Evolutionary conservation across 1,140 invertebrate species (phyloP), one percentile per base, ranked within the genome.

Genomic region (Coelopa frigida): DNA sequence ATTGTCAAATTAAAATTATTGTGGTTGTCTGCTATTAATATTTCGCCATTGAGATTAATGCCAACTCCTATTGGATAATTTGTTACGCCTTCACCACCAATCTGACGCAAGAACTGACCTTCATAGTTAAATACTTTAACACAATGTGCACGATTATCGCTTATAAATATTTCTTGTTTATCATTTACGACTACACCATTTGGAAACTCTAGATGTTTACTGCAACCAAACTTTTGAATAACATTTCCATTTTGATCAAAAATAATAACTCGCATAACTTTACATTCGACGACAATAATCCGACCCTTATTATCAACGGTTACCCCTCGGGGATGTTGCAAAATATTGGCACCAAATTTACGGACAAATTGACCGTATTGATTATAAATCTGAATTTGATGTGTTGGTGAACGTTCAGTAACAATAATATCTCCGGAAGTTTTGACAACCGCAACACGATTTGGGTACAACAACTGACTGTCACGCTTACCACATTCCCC

Each of bases 1-100:
- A 99, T 94, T 41, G 96, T 99, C 68, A 99, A 72, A 70, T 99
- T 99, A 77, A 99, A 99, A 73, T 99, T 99, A 77, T 99, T 99
- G 74, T 99, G 96, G 75, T 99, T 99, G 75, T 99, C 96, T 23
- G 95, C 95, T 54, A 99, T 96, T 31, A 98, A 78, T 41, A 98
- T 95, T 68, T 99, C 94, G 32, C 94, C 95, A 22, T 87, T 83
- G 0, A 85, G 82, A 68, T 98, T 98, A 61, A 99, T 98, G 37
- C 94, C 94, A 1, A 99, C 96, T 5, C 96, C 96, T 57, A 99
- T 99, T 0, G 96, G 96, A 70, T 98, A 99, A 67, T 99, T 99
- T 50, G 96, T 99, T 44, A 99, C 86, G 17, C 95, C 96, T 70
- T 99, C 95, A 21, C 94, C 94, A 39, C 96, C 96, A 62, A 99